Conservation (phyloP, 2,888 invertebrate genomes). For the Hyposoter dolosus region DNA sequence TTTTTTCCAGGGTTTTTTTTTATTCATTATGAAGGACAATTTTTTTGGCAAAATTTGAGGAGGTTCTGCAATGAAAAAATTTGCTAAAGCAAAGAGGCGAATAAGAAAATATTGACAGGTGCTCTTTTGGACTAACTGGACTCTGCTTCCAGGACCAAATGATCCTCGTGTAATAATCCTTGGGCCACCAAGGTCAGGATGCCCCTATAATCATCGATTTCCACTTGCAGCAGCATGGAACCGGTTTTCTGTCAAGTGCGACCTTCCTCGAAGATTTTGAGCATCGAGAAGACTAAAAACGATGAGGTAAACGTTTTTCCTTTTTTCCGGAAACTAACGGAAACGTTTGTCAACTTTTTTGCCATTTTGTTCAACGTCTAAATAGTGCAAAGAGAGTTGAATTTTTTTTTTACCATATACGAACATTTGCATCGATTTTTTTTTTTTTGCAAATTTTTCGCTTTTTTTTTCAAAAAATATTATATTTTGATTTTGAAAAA, state of each 20-base stretch:
- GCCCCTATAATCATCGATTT: conserved; percentile 33
- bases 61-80: neutral
- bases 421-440: neutral
- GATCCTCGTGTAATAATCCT: conserved; percentile 28
- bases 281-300: neutral
- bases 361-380: neutral
- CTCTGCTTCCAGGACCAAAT: conserved; percentile 30
- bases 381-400: neutral
- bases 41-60: neutral
- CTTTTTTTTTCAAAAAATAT: neutral
- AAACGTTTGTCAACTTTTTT: neutral
- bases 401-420: neutral
- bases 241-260: conserved; percentile 25
- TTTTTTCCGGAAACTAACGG: conserved; percentile 17
- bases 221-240: conserved; percentile 18
- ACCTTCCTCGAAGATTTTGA: neutral
- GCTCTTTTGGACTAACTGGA: conserved; percentile 36
- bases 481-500: neutral
- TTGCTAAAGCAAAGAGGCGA: neutral
- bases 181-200: conserved; percentile 50
- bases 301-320: neutral
- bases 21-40: neutral
- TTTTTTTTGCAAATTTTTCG: neutral
- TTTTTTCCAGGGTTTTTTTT: neutral
- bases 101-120: conserved; percentile 10